Evolutionary conservation across 2,888 invertebrate genomes (phyloP).

Genomic region (Stenodema calcarata): DNA sequence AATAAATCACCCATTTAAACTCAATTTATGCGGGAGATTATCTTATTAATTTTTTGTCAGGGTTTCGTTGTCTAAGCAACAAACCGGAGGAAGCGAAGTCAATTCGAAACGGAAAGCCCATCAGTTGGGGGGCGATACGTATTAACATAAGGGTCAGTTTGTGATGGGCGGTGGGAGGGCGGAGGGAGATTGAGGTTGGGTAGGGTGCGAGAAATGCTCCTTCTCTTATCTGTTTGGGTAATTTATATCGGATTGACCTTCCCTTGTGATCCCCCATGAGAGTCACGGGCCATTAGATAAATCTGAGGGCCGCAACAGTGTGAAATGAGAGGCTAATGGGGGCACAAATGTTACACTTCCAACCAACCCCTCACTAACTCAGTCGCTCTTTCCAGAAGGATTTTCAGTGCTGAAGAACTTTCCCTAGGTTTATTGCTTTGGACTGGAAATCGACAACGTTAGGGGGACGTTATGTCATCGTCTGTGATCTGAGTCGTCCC

Average conservation of each 20-base stretch:
- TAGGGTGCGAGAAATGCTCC: conserved; percentile 5
- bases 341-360: conserved; percentile 47
- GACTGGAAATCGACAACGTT: background rate
- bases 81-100: background rate
- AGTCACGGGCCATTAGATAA: conserved; percentile 51
- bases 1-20: conserved; percentile 26
- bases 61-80: background rate
- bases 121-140: background rate
- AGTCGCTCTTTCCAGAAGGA: background rate
- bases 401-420: background rate
- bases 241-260: conserved; percentile 47
- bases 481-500: background rate
- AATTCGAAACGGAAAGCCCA: conserved; percentile 10
- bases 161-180: background rate
- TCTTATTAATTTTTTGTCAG: conserved; percentile 28
- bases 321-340: conserved; percentile 50
- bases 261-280: conserved; percentile 22
- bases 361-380: background rate
- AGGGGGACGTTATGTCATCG: background rate
- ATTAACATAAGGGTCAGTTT: conserved; percentile 45
- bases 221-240: conserved; percentile 43
- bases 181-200: background rate
- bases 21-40: conserved; percentile 23
- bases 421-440: background rate
- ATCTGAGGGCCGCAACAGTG: conserved; percentile 49